These are phyloP conservation scores for Motacilla alba DNA, from an alignment of 2,113 vertebrate genomes.

Conservation along the genomic window DNA sequence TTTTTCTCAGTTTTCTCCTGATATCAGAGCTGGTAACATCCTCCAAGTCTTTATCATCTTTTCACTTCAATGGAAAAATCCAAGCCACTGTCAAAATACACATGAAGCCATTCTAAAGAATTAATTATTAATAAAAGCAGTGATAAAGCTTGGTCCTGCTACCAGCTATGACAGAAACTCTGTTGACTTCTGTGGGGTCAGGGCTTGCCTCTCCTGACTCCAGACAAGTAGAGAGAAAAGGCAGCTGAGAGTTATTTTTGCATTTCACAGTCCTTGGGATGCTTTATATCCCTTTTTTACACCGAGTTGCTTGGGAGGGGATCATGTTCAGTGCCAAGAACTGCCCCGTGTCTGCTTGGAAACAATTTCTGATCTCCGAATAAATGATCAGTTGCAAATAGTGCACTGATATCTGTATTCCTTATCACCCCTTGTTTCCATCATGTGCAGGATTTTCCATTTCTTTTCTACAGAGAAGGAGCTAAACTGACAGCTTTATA, in stretches of 20 bases:
- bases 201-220: background rate
- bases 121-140: constrained; percentile 17
- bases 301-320: background rate
- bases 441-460: background rate
- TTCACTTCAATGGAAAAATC: background rate
- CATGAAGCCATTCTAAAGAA: background rate
- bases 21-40: background rate
- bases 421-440: constrained; percentile 1
- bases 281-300: background rate
- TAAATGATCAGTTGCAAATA: constrained; percentile 16
- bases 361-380: constrained; percentile 13
- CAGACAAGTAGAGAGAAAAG: background rate
- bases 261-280: background rate
- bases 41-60: background rate
- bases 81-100: background rate
- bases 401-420: background rate
- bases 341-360: background rate
- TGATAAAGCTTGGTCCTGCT: background rate
- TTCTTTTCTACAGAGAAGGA: constrained; percentile 16
- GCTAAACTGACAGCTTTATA: constrained; percentile 47
- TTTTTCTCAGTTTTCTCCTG: background rate
- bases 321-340: background rate
- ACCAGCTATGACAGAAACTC: background rate
- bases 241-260: background rate
- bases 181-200: background rate